phyloP scores from a whole-genome alignment of 2,797 vertebrate genomes.

The Ataeniobius toweri region DNA sequence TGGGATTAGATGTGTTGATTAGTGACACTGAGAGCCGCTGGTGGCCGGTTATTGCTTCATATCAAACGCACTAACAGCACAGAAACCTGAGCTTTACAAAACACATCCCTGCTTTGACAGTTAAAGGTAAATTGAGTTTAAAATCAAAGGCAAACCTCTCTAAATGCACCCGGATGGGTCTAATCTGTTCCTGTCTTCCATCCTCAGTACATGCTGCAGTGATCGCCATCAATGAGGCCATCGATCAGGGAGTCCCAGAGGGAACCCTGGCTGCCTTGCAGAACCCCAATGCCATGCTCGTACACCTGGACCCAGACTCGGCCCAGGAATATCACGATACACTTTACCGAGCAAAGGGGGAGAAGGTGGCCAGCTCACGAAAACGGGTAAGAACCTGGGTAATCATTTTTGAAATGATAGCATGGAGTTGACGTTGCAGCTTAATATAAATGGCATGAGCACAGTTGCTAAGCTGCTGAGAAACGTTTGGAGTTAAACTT shows the following conservation, averaged over 20 bases:
- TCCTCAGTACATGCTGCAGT: conserved; percentile 93
- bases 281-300: conserved; percentile 96
- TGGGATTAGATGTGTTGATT: conserved; percentile 1
- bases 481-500: too few relatives aligned
- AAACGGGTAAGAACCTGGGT: conserved; percentile 84
- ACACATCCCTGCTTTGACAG: too few relatives aligned
- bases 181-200: background rate
- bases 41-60: too few relatives aligned
- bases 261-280: conserved; percentile 89
- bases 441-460: too few relatives aligned
- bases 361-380: conserved; percentile 90
- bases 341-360: conserved; percentile 89
- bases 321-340: conserved; percentile 86
- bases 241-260: conserved; percentile 88
- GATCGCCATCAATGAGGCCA: conserved; percentile 96
- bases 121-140: background rate
- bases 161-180: background rate
- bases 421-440: background rate
- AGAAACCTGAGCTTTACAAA: background rate
- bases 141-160: background rate
- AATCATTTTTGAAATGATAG: background rate
- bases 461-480: too few relatives aligned
- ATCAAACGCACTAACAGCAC: background rate
- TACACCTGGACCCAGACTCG: conserved; percentile 82
- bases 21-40: too few relatives aligned